phyloP scores from a whole-genome alignment of 2,113 vertebrate species.

The Toxotes chatareus region DNA sequence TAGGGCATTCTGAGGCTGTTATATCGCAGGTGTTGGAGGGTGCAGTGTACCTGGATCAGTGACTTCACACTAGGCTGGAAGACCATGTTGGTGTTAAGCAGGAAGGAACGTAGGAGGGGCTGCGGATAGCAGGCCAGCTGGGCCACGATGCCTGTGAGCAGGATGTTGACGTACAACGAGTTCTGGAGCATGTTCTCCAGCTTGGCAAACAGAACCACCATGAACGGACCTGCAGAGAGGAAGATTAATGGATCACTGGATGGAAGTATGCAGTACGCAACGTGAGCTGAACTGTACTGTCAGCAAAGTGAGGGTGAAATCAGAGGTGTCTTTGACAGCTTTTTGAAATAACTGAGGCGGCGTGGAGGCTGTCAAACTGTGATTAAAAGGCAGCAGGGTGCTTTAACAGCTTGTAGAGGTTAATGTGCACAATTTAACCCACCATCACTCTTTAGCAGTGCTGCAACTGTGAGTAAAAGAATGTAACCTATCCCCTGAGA shows the following conservation, averaged over 20 bases:
- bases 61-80: slow-evolving; percentile 99
- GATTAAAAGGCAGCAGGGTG: neutral
- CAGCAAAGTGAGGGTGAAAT: neutral
- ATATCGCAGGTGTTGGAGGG: neutral
- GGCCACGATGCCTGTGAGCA: slow-evolving; percentile 95
- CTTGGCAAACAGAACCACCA: slow-evolving; percentile 92
- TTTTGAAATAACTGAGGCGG: neutral
- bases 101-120: slow-evolving; percentile 96
- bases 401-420: neutral
- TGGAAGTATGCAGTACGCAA: neutral
- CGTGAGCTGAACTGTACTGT: neutral
- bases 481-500: neutral
- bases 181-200: slow-evolving; percentile 99
- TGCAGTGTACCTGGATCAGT: slow-evolving; percentile 90
- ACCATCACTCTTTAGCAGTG: neutral
- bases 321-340: neutral
- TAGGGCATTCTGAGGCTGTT: accelerated
- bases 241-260: neutral
- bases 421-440: neutral
- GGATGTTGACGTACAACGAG: slow-evolving; percentile 96
- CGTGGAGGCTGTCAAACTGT: neutral
- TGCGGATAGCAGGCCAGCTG: slow-evolving; percentile 97
- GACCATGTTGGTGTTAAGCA: slow-evolving; percentile 99
- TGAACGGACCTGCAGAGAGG: slow-evolving; percentile 89
- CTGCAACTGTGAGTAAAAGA: neutral